A percentile compares a stretch with the other conserved stretches of the same genome.
Evolutionary conservation across 2,113 vertebrate genomes (phyloP).

Genomic region (Syrmaticus mikado): DNA sequence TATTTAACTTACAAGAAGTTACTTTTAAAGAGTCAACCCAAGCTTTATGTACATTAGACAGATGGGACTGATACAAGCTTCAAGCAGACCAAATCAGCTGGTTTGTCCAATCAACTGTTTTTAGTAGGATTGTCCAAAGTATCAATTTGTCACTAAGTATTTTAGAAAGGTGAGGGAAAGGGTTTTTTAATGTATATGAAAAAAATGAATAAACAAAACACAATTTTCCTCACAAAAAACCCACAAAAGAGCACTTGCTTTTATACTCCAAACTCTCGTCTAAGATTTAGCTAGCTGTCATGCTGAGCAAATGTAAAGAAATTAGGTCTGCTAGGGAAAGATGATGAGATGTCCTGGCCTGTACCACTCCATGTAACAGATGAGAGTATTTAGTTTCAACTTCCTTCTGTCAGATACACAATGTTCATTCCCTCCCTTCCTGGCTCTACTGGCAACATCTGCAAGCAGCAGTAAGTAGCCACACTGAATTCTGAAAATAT

Average conservation of each 20-base stretch:
- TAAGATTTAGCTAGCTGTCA: neutral
- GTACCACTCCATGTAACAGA: neutral
- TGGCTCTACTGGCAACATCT: neutral
- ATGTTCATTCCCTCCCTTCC: neutral
- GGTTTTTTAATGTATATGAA: neutral
- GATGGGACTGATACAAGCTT: neutral
- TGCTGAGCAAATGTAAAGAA: neutral
- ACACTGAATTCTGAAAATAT: neutral
- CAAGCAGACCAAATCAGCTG: neutral
- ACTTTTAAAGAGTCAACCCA: neutral
- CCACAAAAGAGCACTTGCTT: neutral
- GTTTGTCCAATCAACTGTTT: neutral
- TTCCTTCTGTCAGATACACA: constrained; percentile 9
- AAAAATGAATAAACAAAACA: neutral
- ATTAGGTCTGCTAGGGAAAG: neutral
- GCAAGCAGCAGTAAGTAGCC: neutral
- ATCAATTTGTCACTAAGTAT: neutral
- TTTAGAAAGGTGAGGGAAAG: neutral
- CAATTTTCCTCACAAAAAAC: neutral
- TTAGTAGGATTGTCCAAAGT: neutral
- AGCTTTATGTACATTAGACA: neutral
- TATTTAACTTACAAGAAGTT: neutral
- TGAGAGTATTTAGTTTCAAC: neutral
- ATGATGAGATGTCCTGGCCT: neutral
- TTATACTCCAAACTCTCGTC: neutral